phyloP scores from a whole-genome alignment of 2,797 vertebrate species.

The Pteronotus mesoamericanus region DNA sequence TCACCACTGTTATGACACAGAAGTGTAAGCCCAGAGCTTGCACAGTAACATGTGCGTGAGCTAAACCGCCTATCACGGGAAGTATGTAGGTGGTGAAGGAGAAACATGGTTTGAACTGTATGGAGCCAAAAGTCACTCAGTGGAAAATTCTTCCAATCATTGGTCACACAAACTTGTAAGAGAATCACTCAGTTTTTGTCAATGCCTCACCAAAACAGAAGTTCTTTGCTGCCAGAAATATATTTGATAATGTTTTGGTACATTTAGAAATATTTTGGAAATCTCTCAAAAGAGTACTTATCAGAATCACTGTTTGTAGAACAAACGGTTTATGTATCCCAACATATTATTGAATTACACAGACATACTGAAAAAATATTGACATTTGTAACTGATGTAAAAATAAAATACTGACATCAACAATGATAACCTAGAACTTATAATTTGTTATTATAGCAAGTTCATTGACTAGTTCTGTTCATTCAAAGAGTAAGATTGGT shows the following conservation, averaged over 20 bases:
- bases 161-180: not conserved
- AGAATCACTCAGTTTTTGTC: not conserved
- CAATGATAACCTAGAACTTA: not conserved
- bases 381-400: not conserved
- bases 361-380: not conserved
- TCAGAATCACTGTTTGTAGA: not conserved
- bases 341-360: not conserved
- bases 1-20: not conserved
- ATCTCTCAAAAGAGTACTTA: not conserved
- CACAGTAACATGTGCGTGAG: not conserved
- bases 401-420: not conserved
- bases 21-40: not conserved
- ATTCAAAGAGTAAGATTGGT: not conserved
- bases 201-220: not conserved
- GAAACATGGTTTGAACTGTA: not conserved
- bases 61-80: not conserved
- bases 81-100: not conserved
- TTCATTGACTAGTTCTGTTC: not conserved
- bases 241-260: not conserved
- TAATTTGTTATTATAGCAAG: not conserved
- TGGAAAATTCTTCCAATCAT: not conserved
- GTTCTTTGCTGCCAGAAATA: not conserved
- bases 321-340: not conserved
- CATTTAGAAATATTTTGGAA: constrained; percentile 15
- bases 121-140: not conserved